A percentile compares a stretch with the other conserved stretches of the same genome.
phyloP scores from a whole-genome alignment of 2,113 vertebrate genomes.

The Mus spicilegus region DNA sequence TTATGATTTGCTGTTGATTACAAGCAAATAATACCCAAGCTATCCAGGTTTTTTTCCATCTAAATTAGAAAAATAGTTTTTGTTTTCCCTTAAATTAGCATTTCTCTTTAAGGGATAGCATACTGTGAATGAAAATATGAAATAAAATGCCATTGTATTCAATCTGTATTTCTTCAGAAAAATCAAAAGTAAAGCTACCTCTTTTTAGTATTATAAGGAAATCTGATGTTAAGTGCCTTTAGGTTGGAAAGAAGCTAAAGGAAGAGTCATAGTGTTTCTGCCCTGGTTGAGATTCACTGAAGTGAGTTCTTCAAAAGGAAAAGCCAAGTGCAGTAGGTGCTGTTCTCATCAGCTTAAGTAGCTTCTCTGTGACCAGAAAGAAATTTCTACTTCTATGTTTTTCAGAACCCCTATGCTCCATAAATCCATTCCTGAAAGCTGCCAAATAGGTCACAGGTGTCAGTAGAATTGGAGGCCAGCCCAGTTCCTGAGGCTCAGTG shows the following conservation, averaged over 20 bases:
- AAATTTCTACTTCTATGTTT: conserved; percentile 16
- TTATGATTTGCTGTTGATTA: conserved; percentile 80
- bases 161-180: conserved; percentile 81
- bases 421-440: not conserved
- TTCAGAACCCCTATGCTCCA: not conserved
- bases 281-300: conserved; percentile 8
- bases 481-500: not conserved
- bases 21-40: conserved; percentile 78
- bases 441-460: not conserved
- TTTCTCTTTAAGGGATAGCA: conserved; percentile 80
- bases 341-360: not conserved
- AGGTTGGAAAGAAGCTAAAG: not conserved
- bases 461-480: not conserved
- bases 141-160: conserved; percentile 83
- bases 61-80: conserved; percentile 78
- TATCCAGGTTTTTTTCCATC: conserved; percentile 69
- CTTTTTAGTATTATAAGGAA: conserved; percentile 82
- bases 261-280: conserved; percentile 22
- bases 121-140: conserved; percentile 84
- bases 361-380: conserved; percentile 3
- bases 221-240: conserved; percentile 66
- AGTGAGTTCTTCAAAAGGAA: not conserved
- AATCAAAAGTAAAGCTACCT: conserved; percentile 82
- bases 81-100: conserved; percentile 80
- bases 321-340: not conserved